These are phyloP conservation scores for Liparis tanakae DNA, from an alignment of 2,797 vertebrate genomes.

Conservation along the genomic window DNA sequence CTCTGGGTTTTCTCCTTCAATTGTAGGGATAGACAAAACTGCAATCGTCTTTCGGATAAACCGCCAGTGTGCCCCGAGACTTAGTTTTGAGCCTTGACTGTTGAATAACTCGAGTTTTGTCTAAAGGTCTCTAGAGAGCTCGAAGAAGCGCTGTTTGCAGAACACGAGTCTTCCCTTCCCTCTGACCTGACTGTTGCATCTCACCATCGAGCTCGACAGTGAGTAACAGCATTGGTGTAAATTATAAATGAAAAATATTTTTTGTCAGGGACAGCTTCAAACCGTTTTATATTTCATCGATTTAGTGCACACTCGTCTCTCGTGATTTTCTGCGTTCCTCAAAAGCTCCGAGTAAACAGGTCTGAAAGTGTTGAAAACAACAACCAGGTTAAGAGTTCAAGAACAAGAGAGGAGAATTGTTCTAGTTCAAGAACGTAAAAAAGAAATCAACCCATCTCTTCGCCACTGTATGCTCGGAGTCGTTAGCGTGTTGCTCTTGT, in stretches of 20 bases:
- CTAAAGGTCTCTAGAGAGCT: conserved; percentile 30
- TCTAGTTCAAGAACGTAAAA: background rate
- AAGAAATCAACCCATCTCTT: background rate
- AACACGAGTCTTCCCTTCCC: conserved; percentile 10
- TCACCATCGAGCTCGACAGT: background rate
- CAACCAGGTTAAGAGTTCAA: conserved; percentile 3
- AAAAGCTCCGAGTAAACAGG: background rate
- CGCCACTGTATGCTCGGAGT: background rate
- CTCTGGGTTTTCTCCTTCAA: conserved; percentile 3
- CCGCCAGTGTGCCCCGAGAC: conserved; percentile 21
- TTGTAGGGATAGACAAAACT: conserved; percentile 6
- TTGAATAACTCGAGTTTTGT: conserved; percentile 14
- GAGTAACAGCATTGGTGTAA: background rate
- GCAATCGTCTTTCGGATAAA: conserved; percentile 24
- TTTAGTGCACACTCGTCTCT: background rate
- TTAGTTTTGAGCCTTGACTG: conserved; percentile 27
- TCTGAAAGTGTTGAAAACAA: background rate
- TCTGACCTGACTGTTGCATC: conserved; percentile 1
- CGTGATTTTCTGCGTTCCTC: background rate
- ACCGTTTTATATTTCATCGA: background rate
- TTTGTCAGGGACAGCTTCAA: conserved; percentile 4
- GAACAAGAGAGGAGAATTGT: background rate
- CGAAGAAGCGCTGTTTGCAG: conserved; percentile 19
- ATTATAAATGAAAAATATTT: background rate
- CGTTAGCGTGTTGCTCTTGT: conserved; percentile 8